Conservation (phyloP, 2,113 vertebrate species). For the Myodes glareolus region DNA sequence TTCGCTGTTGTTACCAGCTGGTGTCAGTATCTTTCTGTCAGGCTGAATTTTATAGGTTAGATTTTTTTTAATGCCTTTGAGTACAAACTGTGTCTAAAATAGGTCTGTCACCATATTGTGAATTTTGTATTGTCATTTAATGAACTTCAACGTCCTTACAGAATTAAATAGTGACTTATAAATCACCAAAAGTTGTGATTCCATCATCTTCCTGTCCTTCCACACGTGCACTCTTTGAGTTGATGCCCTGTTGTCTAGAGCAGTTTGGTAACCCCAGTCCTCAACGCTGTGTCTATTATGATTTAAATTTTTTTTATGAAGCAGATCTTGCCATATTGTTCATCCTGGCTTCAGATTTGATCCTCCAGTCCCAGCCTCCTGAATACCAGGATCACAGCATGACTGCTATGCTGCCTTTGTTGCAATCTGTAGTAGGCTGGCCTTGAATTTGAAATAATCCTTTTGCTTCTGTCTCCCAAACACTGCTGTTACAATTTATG, state of each 20-base stretch:
- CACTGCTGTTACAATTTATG: neutral
- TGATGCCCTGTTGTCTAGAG: neutral
- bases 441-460: neutral
- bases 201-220: conserved; percentile 8
- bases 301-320: neutral
- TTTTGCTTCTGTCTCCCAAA: neutral
- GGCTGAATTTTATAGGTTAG: conserved; percentile 58
- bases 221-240: neutral
- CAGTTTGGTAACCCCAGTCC: neutral
- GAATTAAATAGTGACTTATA: conserved; percentile 82
- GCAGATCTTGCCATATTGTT: neutral
- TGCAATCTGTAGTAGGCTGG: neutral
- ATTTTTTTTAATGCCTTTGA: conserved; percentile 54
- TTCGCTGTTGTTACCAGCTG: conserved; percentile 73
- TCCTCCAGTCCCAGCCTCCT: neutral
- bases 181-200: conserved; percentile 61
- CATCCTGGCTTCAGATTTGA: neutral
- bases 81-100: conserved; percentile 73
- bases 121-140: conserved; percentile 74
- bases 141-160: conserved; percentile 82
- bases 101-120: conserved; percentile 78
- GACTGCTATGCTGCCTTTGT: neutral
- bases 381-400: neutral
- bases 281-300: neutral
- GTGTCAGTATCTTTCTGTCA: conserved; percentile 72